Conservation (phyloP, 2,797 vertebrate species). For the Ctenochaetus hawaiiensis region DNA sequence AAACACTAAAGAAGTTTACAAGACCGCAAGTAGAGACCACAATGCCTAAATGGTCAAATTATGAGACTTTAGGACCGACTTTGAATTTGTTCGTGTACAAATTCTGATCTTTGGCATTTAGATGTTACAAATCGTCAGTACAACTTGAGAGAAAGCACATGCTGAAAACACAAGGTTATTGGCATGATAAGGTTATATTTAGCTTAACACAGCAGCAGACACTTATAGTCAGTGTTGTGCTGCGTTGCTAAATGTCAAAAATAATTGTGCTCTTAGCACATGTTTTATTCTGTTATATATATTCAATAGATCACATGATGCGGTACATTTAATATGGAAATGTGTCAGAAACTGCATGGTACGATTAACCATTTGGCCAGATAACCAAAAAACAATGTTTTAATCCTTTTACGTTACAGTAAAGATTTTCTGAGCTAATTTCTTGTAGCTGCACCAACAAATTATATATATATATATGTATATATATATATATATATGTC, state of each 20-base stretch:
- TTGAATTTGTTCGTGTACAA: background rate
- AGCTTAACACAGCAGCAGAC: conserved; percentile 21
- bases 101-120: background rate
- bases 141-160: background rate
- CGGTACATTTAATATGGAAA: conserved; percentile 17
- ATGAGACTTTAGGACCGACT: background rate
- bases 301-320: conserved; percentile 14
- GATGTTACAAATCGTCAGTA: background rate
- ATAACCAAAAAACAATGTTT: conserved; percentile 5
- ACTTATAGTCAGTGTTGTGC: background rate
- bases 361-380: conserved; percentile 42
- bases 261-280: conserved; percentile 3
- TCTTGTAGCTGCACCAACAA: conserved; percentile 12
- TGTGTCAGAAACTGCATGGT: background rate
- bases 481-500: background rate
- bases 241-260: conserved; percentile 7
- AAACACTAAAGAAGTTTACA: conserved; percentile 12
- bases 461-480: background rate
- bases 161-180: conserved; percentile 18
- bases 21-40: background rate
- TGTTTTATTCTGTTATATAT: conserved; percentile 14
- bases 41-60: background rate
- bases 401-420: background rate
- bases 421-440: conserved; percentile 2
- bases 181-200: conserved; percentile 12